Base-by-base conservation (phyloP, 2,797 vertebrate species). In the Phataginus tricuspis region DNA sequence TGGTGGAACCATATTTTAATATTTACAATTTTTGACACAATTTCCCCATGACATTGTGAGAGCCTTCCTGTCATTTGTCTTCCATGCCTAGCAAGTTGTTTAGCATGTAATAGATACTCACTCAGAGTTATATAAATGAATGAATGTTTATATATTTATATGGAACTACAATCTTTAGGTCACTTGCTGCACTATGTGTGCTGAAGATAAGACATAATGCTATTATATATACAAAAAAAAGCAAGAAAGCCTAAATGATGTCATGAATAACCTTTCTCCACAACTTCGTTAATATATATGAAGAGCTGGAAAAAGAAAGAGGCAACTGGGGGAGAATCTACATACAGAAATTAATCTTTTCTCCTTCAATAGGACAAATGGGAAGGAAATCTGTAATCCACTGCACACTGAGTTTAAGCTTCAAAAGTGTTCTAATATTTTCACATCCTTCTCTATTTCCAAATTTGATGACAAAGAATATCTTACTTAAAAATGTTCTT, bases 211-310 rank as follows among this genome's bases (percentile, higher is more conserved):
- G 19, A 61, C 5, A 69, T 53, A 68, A 77, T 53, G 14, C 13
- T 51, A 83, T 42, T 27, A n/a, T 80, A 23, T 15, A 2, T 45
- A 45, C 9, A 45, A 42, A 7, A 45, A 53, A 51, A 66, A 31
- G 6, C 42, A 74, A 80, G 31, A 16, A 78, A 68, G 42, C 8
- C 31, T 72, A 59, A 88, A 19, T 34, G 29, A 66, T 89, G 34
- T 72, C 53, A 68, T n/a, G 37, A 95, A 51, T 87, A 95, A 84
- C n/a, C 21, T 87, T 77, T 87, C 72, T 59, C 90, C 34, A 77
- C 51, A 75, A 69, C 5, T 72, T 72, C 31, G 79, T 80, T 23
- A 95, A 84, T 42, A 37, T 61, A 83, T 37, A 86, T 12, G 51
- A 51, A 45, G 34, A 94, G 23, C 2, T 31, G 64, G 74, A 55